Evolutionary conservation across 2,113 vertebrate genomes (phyloP).

Genomic region (Odobenus rosmarus): DNA sequence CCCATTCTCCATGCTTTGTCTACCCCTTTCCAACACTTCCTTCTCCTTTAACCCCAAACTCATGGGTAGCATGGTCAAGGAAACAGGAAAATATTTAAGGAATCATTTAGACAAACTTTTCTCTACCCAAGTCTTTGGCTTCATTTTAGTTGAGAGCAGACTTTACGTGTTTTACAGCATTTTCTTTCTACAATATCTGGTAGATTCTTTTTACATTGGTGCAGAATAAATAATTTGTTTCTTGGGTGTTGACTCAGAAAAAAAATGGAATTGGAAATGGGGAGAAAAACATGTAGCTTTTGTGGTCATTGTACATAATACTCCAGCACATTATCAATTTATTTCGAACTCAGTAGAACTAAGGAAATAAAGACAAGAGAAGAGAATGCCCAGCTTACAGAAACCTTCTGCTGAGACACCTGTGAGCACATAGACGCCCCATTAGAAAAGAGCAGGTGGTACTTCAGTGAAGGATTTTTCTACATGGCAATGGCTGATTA

Average conservation of each 20-base stretch:
- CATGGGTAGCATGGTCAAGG: background rate
- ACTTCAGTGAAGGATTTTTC: background rate
- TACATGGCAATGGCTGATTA: background rate
- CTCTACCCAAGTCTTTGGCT: background rate
- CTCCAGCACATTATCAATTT: background rate
- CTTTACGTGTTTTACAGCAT: background rate
- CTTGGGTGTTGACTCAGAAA: background rate
- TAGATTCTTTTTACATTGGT: background rate
- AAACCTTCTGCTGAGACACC: background rate
- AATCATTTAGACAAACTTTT: background rate
- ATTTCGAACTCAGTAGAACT: background rate
- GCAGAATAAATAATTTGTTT: background rate
- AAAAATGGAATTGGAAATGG: background rate
- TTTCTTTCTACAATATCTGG: conserved; percentile 9
- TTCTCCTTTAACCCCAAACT: background rate
- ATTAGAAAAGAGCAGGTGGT: background rate
- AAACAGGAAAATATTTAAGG: background rate
- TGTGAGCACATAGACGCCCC: background rate
- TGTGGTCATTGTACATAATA: background rate
- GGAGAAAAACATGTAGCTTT: background rate
- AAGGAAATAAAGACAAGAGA: background rate
- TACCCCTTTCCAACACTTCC: background rate
- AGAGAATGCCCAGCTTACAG: background rate
- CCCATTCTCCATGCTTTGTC: background rate
- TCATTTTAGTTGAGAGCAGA: background rate